phyloP scores from a whole-genome alignment of 2,888 invertebrate genomes.

The Himalopsyche kuldschensis region DNA sequence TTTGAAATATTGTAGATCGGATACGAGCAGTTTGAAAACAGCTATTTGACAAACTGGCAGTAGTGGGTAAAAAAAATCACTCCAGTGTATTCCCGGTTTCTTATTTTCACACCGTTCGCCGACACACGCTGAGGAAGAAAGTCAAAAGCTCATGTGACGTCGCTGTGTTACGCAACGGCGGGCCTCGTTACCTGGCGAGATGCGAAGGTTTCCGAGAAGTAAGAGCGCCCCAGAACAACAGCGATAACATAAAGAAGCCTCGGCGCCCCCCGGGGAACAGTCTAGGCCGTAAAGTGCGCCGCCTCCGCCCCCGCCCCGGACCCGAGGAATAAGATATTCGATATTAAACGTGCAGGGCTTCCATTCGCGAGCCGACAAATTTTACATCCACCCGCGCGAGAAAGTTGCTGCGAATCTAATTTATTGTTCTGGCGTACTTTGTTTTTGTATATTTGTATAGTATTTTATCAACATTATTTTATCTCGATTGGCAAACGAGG shows the following conservation, averaged over 20 bases:
- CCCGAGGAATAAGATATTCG: neutral
- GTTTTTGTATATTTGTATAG: neutral
- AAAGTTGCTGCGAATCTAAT: neutral
- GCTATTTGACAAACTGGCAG: neutral
- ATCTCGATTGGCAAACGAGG: neutral
- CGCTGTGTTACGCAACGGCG: neutral
- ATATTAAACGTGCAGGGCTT: neutral
- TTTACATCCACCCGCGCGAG: neutral
- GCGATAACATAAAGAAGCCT: constrained; percentile 38
- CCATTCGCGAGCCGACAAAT: neutral
- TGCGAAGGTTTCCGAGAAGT: constrained; percentile 4
- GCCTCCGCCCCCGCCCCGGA: neutral
- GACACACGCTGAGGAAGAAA: neutral
- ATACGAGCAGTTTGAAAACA: too few relatives aligned
- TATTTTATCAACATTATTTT: neutral
- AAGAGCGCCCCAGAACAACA: constrained; percentile 26
- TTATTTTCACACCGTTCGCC: neutral
- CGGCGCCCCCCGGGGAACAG: constrained; percentile 32
- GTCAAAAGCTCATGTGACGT: neutral
- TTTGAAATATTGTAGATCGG: too few relatives aligned
- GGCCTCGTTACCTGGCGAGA: neutral
- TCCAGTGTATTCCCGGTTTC: neutral
- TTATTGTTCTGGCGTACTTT: neutral
- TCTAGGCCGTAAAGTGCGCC: constrained; percentile 28
- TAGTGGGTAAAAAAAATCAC: neutral